phyloP scores from a whole-genome alignment of 2,888 invertebrate species.

The Hofmannophila pseudospretella region DNA sequence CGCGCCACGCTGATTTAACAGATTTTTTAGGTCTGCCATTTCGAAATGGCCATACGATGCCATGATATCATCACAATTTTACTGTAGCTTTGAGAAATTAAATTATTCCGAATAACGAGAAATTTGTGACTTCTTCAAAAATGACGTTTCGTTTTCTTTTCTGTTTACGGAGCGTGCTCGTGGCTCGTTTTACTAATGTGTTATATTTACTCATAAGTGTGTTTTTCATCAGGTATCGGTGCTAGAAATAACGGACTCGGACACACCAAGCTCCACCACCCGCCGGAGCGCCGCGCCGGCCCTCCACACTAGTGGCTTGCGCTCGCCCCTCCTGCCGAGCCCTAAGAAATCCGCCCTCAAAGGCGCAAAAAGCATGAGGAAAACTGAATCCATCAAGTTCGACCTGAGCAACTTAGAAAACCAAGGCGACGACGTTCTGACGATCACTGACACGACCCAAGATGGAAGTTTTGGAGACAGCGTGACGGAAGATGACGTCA shows the following conservation, averaged over 20 bases:
- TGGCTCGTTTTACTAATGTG: too few relatives aligned
- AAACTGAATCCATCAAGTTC: conserved; percentile 61
- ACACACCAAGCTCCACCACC: conserved; percentile 14
- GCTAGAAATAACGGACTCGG: conserved; percentile 36
- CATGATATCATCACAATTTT: too few relatives aligned
- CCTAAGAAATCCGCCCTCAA: conserved; percentile 59
- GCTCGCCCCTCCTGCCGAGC: conserved; percentile 24
- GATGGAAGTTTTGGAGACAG: conserved; percentile 9
- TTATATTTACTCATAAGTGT: too few relatives aligned
- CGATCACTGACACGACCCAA: conserved; percentile 18
- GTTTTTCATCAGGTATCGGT: conserved; percentile 40
- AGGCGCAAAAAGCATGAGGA: conserved; percentile 37
- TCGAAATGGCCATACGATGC: too few relatives aligned
- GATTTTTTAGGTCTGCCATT: too few relatives aligned
- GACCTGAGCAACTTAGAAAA: conserved; percentile 57
- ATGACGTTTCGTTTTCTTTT: too few relatives aligned
- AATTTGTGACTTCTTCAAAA: too few relatives aligned
- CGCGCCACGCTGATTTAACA: too few relatives aligned
- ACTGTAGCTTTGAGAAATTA: too few relatives aligned
- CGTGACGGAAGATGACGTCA: conserved; percentile 28
- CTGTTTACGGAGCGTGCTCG: too few relatives aligned
- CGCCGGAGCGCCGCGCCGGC: conserved; percentile 12
- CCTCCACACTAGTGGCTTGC: conserved; percentile 13
- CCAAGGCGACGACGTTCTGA: conserved; percentile 19
- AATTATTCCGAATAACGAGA: too few relatives aligned